Base-by-base conservation (phyloP, 2,888 invertebrate genomes). In the Pogonocherus hispidulus region DNA sequence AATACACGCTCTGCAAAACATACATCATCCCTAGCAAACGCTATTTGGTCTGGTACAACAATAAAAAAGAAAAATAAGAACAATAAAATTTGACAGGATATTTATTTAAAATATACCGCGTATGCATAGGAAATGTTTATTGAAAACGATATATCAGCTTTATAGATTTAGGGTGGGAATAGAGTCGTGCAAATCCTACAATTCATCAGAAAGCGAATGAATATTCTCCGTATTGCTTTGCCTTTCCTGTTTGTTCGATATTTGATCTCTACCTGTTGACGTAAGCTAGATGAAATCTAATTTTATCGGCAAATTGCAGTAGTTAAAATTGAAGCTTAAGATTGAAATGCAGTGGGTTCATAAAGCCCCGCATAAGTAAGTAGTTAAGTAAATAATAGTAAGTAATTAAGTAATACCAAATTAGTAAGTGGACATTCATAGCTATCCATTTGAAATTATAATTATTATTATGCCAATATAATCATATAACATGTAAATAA, bases 51-150 rank as follows among this genome's bases (percentile, higher is more conserved):
- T 71, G 72, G 76, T 79, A 76, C 70, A 74, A 76, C 80, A 80
- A 79, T 80, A 81, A 81, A 79, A 76, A 78, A 79, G 81, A 81
- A 77, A 81, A 81, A 81, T 81, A 79, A 77, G 79, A 76, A 76
- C 79, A 80, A 80, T 81, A 81, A 81, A 80, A 79, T 76, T 78
- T 79, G 81, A 81, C 81, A 80, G 80, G 75, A 75, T 79, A 80
- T 80, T 81, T 81, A 79, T 79, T 74, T 77, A 74, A 78, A 80
- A 78, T 76, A 74, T 74, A 78, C 71, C 72, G 71, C 74, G 74
- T 74, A 75, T 75, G 77, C 77, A 77, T 77, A 74, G 77, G 75
- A 79, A 79, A 81, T 79, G 81, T 75, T 80, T 80, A 81, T 81
- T 80, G 80, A 77, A 79, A 78, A 76, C 78, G 76, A 81, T 81